Evolutionary conservation across 2,113 vertebrate genomes (phyloP).

Genomic region (Gopherus evgoodei): DNA sequence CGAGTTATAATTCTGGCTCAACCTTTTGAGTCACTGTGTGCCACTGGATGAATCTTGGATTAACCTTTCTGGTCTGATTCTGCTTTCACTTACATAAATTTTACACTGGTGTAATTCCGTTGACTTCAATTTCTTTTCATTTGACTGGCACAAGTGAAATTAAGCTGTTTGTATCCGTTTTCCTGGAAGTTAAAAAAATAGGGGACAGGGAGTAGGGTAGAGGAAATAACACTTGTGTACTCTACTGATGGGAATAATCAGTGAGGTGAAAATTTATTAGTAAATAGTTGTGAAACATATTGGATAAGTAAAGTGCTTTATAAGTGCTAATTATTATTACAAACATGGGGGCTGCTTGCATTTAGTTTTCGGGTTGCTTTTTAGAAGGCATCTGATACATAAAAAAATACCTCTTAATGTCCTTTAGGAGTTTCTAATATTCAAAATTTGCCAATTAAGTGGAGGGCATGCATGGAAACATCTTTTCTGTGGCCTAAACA

Average conservation of each 20-base stretch:
- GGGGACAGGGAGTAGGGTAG: not conserved
- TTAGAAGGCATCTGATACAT: not conserved
- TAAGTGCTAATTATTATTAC: not conserved
- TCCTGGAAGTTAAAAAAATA: not conserved
- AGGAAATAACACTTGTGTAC: not conserved
- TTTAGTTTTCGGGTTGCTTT: not conserved
- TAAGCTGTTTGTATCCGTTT: not conserved
- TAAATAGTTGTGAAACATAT: not conserved
- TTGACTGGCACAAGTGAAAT: not conserved
- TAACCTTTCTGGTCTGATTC: not conserved
- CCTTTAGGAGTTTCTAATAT: not conserved
- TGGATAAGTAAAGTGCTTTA: not conserved
- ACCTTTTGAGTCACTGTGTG: not conserved
- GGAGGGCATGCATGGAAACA: conserved; percentile 14
- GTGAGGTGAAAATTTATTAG: not conserved
- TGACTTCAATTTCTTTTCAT: conserved; percentile 26
- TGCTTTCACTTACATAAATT: not conserved
- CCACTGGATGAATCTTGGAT: not conserved
- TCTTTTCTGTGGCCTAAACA: conserved; percentile 13
- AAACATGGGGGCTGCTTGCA: not conserved
- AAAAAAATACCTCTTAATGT: not conserved
- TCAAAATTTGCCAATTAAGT: not conserved
- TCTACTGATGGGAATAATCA: not conserved
- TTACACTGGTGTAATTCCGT: not conserved
- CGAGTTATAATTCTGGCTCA: not conserved